Base-by-base conservation (phyloP, 2,113 vertebrate genomes). In the Axis porcinus region DNA sequence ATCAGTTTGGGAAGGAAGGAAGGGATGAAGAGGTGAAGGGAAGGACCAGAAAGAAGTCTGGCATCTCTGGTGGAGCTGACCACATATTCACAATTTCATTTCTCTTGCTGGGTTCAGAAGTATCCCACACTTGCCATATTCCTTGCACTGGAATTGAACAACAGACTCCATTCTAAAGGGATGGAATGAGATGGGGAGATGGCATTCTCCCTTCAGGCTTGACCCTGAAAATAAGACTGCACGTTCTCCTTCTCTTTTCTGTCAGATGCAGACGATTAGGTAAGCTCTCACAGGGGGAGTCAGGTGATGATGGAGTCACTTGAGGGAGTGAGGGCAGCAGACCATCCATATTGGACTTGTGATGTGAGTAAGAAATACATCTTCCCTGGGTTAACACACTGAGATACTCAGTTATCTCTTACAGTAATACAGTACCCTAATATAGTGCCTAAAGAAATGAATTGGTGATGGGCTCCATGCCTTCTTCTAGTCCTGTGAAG, bases 291-390 rank as follows among this genome's bases (percentile, higher is more conserved):
- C 54, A 54, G 81, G 50, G 60, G 33, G 58, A 14, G 1, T 9
- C 0, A 2, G 9, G 6, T 15, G 2, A 23, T 30, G 8, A 4
- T 2, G 1, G n/a, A 81, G 19, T 27, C 81, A 16, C n/a, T 14
- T 23, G 5, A 21, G 27, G 27, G 17, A 74, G 47, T 2, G 1
- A 60, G 33, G 57, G n/a, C 67, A 40, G 9, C 5, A 55, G 12
- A 57, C 25, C 19, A 47, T 19, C 36, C n/a, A 27, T n/a, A 8
- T 0, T 27, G 40, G 12, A 21, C 8, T 4, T 5, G 4, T 21
- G 7, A 36, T 0, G 0, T 7, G 30, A 86, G 5, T 43, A 58
- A 90, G 79, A 76, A 81, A 86, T 43, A 33, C 64, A 27, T 25
- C 33, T 60, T 76, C 28, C 13, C 43, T 78, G 47, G 54, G 23